phyloP scores from a whole-genome alignment of 2,797 vertebrate genomes.

The Aphelocoma californica region DNA sequence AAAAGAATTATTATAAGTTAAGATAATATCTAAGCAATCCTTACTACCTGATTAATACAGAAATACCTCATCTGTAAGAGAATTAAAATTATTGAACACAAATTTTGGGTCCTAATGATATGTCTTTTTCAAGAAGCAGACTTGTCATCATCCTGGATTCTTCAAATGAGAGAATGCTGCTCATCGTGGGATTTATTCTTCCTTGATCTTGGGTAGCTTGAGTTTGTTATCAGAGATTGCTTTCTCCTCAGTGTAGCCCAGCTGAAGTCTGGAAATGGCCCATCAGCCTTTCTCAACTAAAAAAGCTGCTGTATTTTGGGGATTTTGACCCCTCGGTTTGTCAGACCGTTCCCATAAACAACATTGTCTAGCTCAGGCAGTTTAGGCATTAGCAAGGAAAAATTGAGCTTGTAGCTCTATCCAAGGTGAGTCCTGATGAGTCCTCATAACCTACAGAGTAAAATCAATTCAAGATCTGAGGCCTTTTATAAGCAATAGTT shows the following conservation, averaged over 20 bases:
- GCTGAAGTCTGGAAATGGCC: not conserved
- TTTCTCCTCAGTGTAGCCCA: not conserved
- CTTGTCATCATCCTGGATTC: not conserved
- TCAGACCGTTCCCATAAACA: not conserved
- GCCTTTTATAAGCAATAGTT: not conserved
- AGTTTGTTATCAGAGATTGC: not conserved
- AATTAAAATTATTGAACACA: not conserved
- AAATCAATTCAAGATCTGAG: not conserved
- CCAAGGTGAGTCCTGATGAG: not conserved
- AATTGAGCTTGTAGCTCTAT: not conserved
- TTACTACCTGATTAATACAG: not conserved
- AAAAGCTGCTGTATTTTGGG: not conserved
- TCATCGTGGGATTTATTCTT: not conserved
- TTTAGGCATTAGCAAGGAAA: not conserved
- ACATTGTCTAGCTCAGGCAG: not conserved
- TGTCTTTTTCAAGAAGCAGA: not conserved
- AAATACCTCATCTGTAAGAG: not conserved
- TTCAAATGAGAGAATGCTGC: not conserved
- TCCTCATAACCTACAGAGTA: not conserved
- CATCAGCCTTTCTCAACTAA: not conserved
- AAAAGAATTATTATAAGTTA: not conserved
- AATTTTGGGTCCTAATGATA: not conserved
- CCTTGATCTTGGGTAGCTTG: not conserved
- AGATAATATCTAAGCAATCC: not conserved
- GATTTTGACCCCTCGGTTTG: not conserved